Conservation (phyloP, 2,113 vertebrate species). For the Aptenodytes forsteri region DNA sequence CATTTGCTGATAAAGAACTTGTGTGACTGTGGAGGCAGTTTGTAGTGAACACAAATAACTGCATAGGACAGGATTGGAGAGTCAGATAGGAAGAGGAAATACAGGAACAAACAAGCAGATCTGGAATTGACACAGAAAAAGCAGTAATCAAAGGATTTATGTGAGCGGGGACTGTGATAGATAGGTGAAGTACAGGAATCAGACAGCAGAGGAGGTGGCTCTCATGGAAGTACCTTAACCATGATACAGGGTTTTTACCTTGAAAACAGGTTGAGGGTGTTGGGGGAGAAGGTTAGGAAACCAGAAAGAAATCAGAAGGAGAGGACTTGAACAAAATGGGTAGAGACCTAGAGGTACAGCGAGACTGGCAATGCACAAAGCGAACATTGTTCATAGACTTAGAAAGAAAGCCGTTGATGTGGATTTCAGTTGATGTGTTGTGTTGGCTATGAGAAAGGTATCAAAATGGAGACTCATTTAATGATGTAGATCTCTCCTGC, state of each 20-base stretch:
- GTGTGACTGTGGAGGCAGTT: neutral
- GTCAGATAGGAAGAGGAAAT: neutral
- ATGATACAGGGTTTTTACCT: neutral
- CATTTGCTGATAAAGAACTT: neutral
- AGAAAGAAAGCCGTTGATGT: neutral
- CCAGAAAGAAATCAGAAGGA: neutral
- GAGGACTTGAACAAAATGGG: neutral
- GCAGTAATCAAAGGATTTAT: neutral
- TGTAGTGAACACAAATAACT: neutral
- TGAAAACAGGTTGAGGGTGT: neutral
- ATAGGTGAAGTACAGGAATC: neutral
- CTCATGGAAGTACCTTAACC: neutral
- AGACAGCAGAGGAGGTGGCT: neutral
- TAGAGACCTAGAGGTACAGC: neutral
- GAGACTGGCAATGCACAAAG: neutral
- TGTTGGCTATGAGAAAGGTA: neutral
- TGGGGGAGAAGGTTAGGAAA: neutral
- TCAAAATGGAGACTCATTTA: neutral
- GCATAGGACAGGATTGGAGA: neutral
- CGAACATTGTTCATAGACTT: neutral
- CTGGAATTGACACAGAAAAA: neutral
- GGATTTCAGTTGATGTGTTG: neutral
- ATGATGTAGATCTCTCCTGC: neutral
- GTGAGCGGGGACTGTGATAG: neutral
- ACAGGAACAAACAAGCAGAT: neutral